Evolutionary conservation across 2,888 invertebrate species (phyloP), one percentile per base, ranked within the genome.

Genomic region (Esperia sulphurella): DNA sequence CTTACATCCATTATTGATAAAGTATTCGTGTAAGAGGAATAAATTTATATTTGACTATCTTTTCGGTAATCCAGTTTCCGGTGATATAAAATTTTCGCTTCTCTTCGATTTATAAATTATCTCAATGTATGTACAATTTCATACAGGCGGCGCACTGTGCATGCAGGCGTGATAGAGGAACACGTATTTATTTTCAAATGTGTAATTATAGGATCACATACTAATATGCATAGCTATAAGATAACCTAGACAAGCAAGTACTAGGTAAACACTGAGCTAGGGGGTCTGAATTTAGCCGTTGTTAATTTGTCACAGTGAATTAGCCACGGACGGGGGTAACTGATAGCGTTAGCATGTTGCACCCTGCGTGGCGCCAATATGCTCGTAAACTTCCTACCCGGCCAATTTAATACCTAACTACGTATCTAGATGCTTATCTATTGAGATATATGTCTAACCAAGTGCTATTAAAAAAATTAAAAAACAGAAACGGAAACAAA

Each of bases 291-390:
- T 87, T 86, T 83, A 83, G 81, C 75, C 75, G 79, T 79, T 83
- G 86, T 86, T 89, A 88, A 88, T 89, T 88, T 88, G 88, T 87
- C 87, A 88, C 86, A 79, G 83, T 86, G 87, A 88, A 88, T 89
- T 88, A 87, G 88, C 85, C 77, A 79, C 75, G 80, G 80, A 69
- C 75, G 76, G 80, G 73, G 82, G 83, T 85, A 85, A 86, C 79
- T 81, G 84, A 88, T 87, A 81, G 87, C 79, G 73, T 72, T 83
- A 78, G 83, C 86, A 84, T 84, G 86, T 86, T 83, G 88, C 87
- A 83, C 87, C 84, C 85, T 78, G 79, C 71, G 73, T 68, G 70
- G 73, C 80, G 81, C 85, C 86, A 85, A 87, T 89, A 86, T 79
- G 83, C 79, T 84, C 85, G 82, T 87, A 83, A 86, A 80, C 66